Evolutionary conservation across 2,113 vertebrate genomes (phyloP), one percentile per base, ranked within the genome.

Genomic region (Paratilapia polleni): DNA sequence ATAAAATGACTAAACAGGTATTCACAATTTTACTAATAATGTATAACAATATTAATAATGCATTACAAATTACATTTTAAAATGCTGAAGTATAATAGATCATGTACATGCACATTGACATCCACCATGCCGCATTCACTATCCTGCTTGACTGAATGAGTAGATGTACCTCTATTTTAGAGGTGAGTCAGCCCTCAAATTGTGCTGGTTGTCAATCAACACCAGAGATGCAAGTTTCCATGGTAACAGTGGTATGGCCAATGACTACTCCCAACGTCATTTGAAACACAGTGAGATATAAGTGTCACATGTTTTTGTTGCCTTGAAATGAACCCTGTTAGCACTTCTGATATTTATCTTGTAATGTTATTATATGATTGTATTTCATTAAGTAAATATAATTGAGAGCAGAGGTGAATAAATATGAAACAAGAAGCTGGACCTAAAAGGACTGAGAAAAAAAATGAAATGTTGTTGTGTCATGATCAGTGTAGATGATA

Each of bases 191-290:
- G 87, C 62, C 64, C 83, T 92, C 79, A 90, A 84, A 93, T 90
- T 88, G 88, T 89, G 78, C 76, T 60, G 77, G 57, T 78, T 91
- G 91, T 95, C 91, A 93, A 87, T 94, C 91, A 94, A 73, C 28
- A 64, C 74, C 36, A 74, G 47, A 91, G 82, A 83, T 68, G 80
- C 8, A 52, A 1, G 94, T 95, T 92, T 82, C 94, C 89, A 94
- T 93, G 87, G 94, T 52, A 94, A 95, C 93, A 38, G 56, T 86
- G 86, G 86, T 89, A 82, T 90, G 84, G 47, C 77, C 74, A 57
- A 4, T 86, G 79, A 90, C 82, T 90, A 84, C 88, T 87, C 68
- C 70, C 56, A 58, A 31, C 5, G 3, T 85, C 85, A 68, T 86
- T 85, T 88, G 36, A 83, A 88, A 74, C 49, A 73, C 10, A 20